A percentile compares a stretch with the other conserved stretches of the same genome.
Evolutionary conservation across 1,140 invertebrate genomes (phyloP).

Genomic region (Araneus ventricosus): DNA sequence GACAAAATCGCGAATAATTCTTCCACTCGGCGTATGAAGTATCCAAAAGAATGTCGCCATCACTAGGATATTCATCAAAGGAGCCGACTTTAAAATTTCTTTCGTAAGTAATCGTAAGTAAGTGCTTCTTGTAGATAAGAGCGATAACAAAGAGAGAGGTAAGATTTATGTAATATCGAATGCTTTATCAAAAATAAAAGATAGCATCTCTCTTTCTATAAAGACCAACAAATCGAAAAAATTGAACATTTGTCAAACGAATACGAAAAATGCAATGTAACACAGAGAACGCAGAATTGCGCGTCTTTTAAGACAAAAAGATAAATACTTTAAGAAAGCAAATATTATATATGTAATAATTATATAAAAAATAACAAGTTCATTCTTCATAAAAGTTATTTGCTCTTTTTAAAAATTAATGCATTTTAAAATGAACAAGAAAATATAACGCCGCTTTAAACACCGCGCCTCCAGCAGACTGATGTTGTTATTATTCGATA

Average conservation of each 20-base stretch:
- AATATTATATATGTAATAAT: neutral
- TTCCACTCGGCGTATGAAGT: neutral
- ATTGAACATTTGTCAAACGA: neutral
- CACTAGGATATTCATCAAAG: neutral
- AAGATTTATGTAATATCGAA: constrained; percentile 2
- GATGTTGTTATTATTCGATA: too few species aligned
- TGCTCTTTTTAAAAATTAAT: neutral
- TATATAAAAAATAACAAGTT: neutral
- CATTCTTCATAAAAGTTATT: too few species aligned
- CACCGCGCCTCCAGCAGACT: neutral
- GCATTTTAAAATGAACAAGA: neutral
- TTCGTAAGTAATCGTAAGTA: neutral
- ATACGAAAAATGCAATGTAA: neutral
- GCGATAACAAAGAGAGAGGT: neutral
- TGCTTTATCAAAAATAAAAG: neutral
- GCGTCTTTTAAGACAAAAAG: too few species aligned
- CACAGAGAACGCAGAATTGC: neutral
- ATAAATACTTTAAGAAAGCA: neutral
- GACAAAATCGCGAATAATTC: too few species aligned
- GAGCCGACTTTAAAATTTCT: neutral
- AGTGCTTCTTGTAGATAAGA: neutral
- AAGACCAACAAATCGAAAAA: neutral
- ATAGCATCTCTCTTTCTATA: neutral
- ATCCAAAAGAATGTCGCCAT: neutral
- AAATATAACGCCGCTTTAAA: neutral